Percentiles rank a stretch among this genome's conserved stretches.
These are phyloP conservation scores for Takifugu rubripes DNA, from an alignment of 2,797 vertebrate species.

Conservation along the genomic window DNA sequence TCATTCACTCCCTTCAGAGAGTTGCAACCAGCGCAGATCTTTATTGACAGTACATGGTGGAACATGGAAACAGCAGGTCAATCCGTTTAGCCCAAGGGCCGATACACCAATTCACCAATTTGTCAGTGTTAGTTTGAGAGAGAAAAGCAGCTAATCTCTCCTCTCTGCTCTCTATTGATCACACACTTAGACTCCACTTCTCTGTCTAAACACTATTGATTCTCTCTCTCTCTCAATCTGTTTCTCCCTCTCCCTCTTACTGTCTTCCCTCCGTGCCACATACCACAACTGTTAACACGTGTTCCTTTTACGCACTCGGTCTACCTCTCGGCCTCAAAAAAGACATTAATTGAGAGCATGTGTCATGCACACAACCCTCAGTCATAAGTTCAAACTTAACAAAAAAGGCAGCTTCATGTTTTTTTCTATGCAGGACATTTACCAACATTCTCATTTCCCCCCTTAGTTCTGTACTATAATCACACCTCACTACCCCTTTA, in stretches of 20 bases:
- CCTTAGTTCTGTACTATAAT: no score
- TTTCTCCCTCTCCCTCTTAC: constrained; percentile 57
- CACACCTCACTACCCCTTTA: no score
- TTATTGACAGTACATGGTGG: constrained; percentile 77
- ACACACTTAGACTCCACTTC: constrained; percentile 84
- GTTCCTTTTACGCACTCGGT: constrained; percentile 28
- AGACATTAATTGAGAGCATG: constrained; percentile 28
- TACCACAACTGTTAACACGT: constrained; percentile 60
- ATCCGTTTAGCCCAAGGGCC: constrained; percentile 80
- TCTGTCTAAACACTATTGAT: constrained; percentile 91
- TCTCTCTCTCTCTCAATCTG: constrained; percentile 74
- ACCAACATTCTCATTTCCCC: no score
- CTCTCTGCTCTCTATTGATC: constrained; percentile 84
- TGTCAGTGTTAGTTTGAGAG: constrained; percentile 81
- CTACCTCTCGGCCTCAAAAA: constrained; percentile 36
- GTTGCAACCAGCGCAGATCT: constrained; percentile 71
- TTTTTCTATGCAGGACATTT: no score
- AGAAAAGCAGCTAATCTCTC: constrained; percentile 82
- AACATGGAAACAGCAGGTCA: constrained; percentile 80
- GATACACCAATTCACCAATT: constrained; percentile 81
- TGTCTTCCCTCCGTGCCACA: constrained; percentile 44
- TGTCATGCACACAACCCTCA: constrained; percentile 13
- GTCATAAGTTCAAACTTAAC: constrained; percentile 6
- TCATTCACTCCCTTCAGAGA: constrained; percentile 68
- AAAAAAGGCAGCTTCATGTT: background rate